Base-by-base conservation (phyloP, 2,113 vertebrate genomes). In the Macquaria australasica region DNA sequence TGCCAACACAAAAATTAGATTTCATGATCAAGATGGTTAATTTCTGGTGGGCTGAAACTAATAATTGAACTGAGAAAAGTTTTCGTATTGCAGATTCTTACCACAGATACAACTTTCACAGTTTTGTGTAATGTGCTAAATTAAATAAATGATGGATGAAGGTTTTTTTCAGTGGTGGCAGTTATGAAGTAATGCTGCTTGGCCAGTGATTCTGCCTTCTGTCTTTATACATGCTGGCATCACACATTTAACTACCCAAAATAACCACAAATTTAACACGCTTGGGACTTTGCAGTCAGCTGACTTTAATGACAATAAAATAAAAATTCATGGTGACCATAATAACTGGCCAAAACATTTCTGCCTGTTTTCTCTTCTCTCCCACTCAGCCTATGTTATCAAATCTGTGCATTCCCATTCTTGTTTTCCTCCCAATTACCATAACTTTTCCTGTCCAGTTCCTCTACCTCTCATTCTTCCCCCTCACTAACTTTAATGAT, bases 401-500 rank as follows among this genome's bases (percentile, higher is more conserved):
- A 60, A 45, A 73, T 71, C 50, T 21, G 14, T 58, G 48, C 53
- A 76, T 34, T 45, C 28, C 28, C 16, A 21, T 75, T 69, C 25
- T n/a, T 60, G 16, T 62, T 90, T 79, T 77, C 45, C 18, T 31
- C 15, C 28, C 25, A 73, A 74, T 62, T 68, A 63, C 37, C 12
- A n/a, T 39, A 2, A 14, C 28, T 55, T 64, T 63, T 28, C 31
- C 34, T 45, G 16, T 43, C 28, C 72, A 37, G 18, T 69, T 55
- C 45, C n/a, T 67, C 31, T 1, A 6, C 21, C 18, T 25, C 59
- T 31, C 34, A 21, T 18, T 14, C 66, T 43, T 28, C 58, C 73
- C 58, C 23, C 64, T 81, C 43, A n/a, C 55, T 43, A 71, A 58
- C 82, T 78, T 82, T 83, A 92, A 88, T 84, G 80, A 92, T 63